Percentiles rank a stretch among this genome's conserved stretches.
Conservation (phyloP, 2,113 vertebrate species). For the Sinocyclocheilus anophthalmus region DNA sequence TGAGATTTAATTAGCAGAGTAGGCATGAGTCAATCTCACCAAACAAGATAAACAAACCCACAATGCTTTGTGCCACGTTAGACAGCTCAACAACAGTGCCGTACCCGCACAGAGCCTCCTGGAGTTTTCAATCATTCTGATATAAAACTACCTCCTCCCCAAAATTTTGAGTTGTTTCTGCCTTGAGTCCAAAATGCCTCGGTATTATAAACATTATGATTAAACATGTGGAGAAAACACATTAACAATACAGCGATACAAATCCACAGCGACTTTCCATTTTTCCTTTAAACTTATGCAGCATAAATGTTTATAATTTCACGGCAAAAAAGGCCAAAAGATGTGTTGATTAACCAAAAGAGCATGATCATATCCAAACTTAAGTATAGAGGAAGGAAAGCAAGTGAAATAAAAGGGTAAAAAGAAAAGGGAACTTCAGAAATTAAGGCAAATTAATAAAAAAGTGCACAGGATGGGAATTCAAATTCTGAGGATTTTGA, state of each 20-base stretch:
- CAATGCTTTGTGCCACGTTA: slow-evolving; percentile 37
- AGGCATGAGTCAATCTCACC: slow-evolving; percentile 56
- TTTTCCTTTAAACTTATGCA: too few relatives aligned
- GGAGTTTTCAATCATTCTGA: slow-evolving; percentile 57
- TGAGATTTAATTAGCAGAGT: slow-evolving; percentile 67
- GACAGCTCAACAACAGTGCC: not conserved
- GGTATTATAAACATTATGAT: not conserved
- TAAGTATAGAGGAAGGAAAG: too few relatives aligned
- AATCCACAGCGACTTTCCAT: too few relatives aligned
- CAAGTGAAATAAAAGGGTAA: too few relatives aligned
- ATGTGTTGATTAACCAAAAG: too few relatives aligned
- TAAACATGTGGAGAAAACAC: not conserved
- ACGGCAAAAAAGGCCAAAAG: too few relatives aligned
- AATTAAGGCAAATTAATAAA: too few relatives aligned
- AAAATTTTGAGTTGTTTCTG: slow-evolving; percentile 13
- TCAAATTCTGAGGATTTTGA: too few relatives aligned
- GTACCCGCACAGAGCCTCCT: not conserved
- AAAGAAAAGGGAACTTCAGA: too few relatives aligned
- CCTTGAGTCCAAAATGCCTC: slow-evolving; percentile 1
- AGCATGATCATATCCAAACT: too few relatives aligned
- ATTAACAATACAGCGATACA: not conserved
- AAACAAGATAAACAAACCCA: slow-evolving; percentile 62
- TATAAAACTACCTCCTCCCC: slow-evolving; percentile 49
- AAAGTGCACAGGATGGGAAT: too few relatives aligned
- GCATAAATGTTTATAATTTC: too few relatives aligned